Conservation (phyloP, 2,888 invertebrate genomes). For the Amblyteles armatorius region DNA sequence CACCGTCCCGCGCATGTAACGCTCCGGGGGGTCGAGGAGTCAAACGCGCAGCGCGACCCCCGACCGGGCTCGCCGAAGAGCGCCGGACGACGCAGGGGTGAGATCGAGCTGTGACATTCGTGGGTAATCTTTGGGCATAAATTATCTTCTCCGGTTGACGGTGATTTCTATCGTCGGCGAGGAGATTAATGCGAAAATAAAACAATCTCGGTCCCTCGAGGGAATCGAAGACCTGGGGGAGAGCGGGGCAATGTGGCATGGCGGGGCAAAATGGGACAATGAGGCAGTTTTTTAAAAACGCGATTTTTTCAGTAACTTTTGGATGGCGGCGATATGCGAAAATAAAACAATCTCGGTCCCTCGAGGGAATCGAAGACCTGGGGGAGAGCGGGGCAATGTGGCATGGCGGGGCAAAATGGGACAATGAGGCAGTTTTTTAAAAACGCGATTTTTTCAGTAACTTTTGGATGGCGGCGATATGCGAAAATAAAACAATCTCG, state of each 20-base stretch:
- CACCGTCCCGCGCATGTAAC: slow-evolving; percentile 26
- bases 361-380: no score
- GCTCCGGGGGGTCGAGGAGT: slow-evolving; percentile 19
- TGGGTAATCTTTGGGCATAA: slow-evolving; percentile 24
- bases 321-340: neutral
- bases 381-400: no score
- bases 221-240: no score
- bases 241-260: no score
- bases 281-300: no score
- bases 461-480: no score
- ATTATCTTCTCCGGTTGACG: slow-evolving; percentile 6
- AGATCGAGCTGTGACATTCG: slow-evolving; percentile 16
- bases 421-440: no score
- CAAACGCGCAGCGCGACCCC: neutral
- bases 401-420: no score
- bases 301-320: no score
- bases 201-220: neutral
- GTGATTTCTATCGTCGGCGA: neutral
- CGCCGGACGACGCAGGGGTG: neutral
- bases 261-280: no score
- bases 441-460: no score
- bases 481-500: neutral
- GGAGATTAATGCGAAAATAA: neutral
- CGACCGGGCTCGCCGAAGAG: neutral
- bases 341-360: neutral